Conservation (phyloP, 30 jellyfish, hydroid and myxozoan species). For the Aurelia coerulea region DNA sequence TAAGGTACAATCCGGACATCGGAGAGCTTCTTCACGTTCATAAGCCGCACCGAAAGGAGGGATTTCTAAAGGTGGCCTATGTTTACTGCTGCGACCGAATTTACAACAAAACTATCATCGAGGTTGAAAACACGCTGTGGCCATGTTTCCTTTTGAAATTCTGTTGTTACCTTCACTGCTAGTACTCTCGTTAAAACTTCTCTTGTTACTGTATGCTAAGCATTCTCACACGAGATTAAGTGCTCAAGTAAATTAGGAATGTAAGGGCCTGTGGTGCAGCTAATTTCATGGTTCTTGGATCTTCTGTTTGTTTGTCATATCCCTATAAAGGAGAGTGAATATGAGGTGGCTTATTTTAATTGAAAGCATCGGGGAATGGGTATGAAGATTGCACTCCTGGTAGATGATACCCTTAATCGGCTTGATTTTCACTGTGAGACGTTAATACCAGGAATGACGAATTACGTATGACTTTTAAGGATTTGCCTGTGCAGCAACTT, state of each 20-base stretch:
- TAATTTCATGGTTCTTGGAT: background rate
- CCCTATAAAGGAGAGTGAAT: too few species aligned
- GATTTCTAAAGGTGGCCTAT: conserved; percentile 70
- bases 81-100: conserved; percentile 67
- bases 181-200: conserved; percentile 2
- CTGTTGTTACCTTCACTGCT: conserved; percentile 41
- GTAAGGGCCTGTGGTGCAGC: conserved; percentile 23
- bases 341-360: background rate
- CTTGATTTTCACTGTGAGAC: too few species aligned
- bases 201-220: conserved; percentile 55
- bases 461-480: too few species aligned
- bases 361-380: conserved; percentile 10
- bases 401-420: too few species aligned
- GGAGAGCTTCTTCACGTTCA: conserved; percentile 68
- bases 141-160: conserved; percentile 40
- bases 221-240: conserved; percentile 43
- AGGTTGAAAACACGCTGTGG: conserved; percentile 49
- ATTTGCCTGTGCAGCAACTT: too few species aligned
- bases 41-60: conserved; percentile 79
- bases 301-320: too few species aligned
- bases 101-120: conserved; percentile 36
- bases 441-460: too few species aligned
- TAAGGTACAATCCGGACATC: conserved; percentile 78
- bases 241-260: background rate
- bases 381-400: too few species aligned